Conservation (phyloP, 1,140 invertebrate genomes). For the Musca domestica region DNA sequence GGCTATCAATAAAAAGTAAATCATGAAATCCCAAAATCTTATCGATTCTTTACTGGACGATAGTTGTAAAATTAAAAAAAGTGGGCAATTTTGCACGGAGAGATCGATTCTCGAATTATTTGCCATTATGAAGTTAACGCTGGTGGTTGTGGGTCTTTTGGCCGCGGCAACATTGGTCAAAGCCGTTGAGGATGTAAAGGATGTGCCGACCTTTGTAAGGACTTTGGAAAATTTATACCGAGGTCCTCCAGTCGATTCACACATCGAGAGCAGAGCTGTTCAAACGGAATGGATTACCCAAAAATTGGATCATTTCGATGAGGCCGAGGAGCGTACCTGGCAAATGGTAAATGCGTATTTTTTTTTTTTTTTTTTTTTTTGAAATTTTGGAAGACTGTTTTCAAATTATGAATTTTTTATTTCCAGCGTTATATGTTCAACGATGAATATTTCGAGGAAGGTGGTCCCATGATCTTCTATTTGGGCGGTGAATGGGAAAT, state of each 20-base stretch:
- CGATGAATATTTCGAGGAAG: slow-evolving; percentile 59
- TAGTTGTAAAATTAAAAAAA: background rate
- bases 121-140: slow-evolving; percentile 11
- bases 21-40: too few species aligned
- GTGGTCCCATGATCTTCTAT: slow-evolving; percentile 58
- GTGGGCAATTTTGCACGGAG: background rate
- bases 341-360: slow-evolving; percentile 57
- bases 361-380: too few species aligned
- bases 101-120: slow-evolving; percentile 16
- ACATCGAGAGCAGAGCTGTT: slow-evolving; percentile 12
- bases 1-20: too few species aligned
- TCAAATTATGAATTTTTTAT: background rate
- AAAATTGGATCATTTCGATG: slow-evolving; percentile 70
- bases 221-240: slow-evolving; percentile 37
- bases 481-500: slow-evolving; percentile 71
- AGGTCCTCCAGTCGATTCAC: slow-evolving; percentile 34
- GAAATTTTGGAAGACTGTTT: background rate
- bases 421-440: slow-evolving; percentile 59
- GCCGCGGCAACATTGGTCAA: background rate
- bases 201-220: slow-evolving; percentile 11
- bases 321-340: slow-evolving; percentile 63
- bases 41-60: too few species aligned
- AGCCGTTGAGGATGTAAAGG: background rate
- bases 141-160: slow-evolving; percentile 8
- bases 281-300: slow-evolving; percentile 45